Conservation (phyloP, 2,113 vertebrate genomes). For the Hippolais icterina region DNA sequence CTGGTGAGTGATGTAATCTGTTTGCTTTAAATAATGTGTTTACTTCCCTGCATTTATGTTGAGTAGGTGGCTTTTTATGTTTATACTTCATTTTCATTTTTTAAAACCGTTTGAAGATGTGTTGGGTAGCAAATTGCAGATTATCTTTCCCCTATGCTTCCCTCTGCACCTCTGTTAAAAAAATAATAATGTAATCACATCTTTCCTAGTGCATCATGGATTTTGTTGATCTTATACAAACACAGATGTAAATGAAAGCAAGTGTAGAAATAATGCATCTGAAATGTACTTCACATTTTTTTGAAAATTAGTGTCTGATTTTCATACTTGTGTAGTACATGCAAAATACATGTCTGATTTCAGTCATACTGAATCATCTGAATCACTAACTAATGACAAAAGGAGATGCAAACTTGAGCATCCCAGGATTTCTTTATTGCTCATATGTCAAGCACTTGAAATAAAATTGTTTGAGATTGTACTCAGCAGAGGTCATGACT, state of each 20-base stretch:
- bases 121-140: neutral
- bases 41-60: neutral
- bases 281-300: neutral
- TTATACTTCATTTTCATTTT: neutral
- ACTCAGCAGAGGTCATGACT: neutral
- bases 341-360: neutral
- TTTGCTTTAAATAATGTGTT: neutral
- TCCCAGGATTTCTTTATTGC: neutral
- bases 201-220: neutral
- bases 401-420: neutral
- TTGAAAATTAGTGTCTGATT: neutral
- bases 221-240: neutral
- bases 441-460: neutral
- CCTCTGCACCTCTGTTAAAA: neutral
- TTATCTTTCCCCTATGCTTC: neutral
- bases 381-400: neutral
- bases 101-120: neutral
- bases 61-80: neutral
- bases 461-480: neutral
- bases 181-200: neutral
- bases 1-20: neutral
- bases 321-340: neutral
- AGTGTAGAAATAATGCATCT: neutral
- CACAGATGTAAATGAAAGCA: neutral
- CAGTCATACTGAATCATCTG: neutral